Evolutionary conservation across 2,113 vertebrate genomes (phyloP), one percentile per base, ranked within the genome.

Genomic region (Pterophyllum scalare): DNA sequence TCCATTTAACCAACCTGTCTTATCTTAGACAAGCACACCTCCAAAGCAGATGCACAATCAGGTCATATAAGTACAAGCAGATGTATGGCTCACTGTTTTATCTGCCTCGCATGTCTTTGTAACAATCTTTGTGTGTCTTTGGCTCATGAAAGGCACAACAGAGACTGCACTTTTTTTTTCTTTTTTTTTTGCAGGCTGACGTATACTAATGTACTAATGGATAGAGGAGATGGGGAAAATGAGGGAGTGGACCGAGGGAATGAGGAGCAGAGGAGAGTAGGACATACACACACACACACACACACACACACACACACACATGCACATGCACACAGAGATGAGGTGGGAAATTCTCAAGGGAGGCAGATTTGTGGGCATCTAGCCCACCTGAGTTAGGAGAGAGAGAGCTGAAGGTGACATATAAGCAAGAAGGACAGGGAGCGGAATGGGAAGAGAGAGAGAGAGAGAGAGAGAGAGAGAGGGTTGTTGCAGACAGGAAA

Each of bases 401-500:
- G 80, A 77, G 75, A 85, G 64, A 43, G 86, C 78, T 93, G 91
- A 93, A 94, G 92, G 92, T 93, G 92, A 92, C 89, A 90, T 60
- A 81, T 83, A 64, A 83, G 80, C 10, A 77, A 78, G 46, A 83
- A 75, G 28, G 61, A 70, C 65, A 80, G 72, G 24, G 75, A 82
- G 60, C 1, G 2, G 52, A 46, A 62, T n/a, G n/a, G 59, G 12
- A 54, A 14, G 38, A 22, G n/a, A 24, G 14, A n/a, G n/a, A 28
- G 15, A 46, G 35, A n/a, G n/a, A 28, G 15, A 46, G 35, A 14
- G 38, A 22, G n/a, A 24, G 14, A n/a, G n/a, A 28, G 15, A 46
- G 35, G n/a, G 46, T 28, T 61, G 31, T 13, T 56, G 33, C n/a
- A 13, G 35, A 82, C 15, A 57, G 61, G 31, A 62, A 52, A 82